A percentile compares a stretch with the other conserved stretches of the same genome.
phyloP scores from a whole-genome alignment of 2,113 vertebrate genomes.

The Rostratula benghalensis region DNA sequence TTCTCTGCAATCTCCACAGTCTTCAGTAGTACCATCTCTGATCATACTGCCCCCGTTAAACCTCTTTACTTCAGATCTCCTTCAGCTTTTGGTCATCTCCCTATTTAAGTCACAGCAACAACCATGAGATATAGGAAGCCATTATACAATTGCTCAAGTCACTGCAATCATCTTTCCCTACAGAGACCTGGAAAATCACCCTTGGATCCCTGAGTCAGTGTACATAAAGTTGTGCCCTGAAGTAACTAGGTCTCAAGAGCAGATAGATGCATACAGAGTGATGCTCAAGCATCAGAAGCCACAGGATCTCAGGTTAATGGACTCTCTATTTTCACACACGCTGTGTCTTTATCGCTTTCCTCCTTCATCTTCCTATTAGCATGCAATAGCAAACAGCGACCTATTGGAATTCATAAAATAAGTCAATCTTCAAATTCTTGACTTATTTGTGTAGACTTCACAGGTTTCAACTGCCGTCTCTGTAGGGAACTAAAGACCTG shows the following conservation, averaged over 20 bases:
- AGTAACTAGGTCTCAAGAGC: not conserved
- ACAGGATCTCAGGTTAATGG: slow-evolving; percentile 39
- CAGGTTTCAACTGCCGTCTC: slow-evolving; percentile 30
- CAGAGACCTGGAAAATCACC: not conserved
- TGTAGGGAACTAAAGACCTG: slow-evolving; percentile 50
- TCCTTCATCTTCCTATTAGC: slow-evolving; percentile 56
- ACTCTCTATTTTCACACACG: not conserved
- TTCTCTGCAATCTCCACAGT: not conserved
- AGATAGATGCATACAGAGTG: not conserved
- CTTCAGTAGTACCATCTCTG: not conserved
- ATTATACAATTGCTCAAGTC: not conserved
- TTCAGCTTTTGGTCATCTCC: not conserved
- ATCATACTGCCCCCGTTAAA: not conserved
- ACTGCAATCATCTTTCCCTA: not conserved
- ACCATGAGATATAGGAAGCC: not conserved
- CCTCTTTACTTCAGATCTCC: not conserved
- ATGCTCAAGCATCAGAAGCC: slow-evolving; percentile 6
- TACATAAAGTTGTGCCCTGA: not conserved
- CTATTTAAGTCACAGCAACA: not conserved
- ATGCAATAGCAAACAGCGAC: slow-evolving; percentile 33
- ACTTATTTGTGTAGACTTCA: slow-evolving; percentile 42
- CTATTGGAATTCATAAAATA: slow-evolving; percentile 7
- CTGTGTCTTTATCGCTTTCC: not conserved
- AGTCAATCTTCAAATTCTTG: slow-evolving; percentile 48
- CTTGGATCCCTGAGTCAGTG: not conserved